Conservation (phyloP, 2,888 invertebrate genomes). For the Diplazon laetatorius region DNA sequence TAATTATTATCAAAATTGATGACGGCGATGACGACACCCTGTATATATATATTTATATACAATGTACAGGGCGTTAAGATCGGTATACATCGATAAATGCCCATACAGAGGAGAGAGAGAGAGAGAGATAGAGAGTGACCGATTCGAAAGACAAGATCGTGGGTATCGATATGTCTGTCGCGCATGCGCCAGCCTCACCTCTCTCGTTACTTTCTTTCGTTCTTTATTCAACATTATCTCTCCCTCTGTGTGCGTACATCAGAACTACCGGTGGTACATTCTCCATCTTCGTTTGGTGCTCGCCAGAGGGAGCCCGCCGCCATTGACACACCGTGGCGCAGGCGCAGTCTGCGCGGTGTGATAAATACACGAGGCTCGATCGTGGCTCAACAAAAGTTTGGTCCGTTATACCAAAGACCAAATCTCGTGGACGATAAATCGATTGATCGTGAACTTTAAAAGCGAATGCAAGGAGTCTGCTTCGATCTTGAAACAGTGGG, state of each 20-base stretch:
- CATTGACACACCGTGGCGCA: constrained; percentile 60
- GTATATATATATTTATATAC: too few relatives aligned
- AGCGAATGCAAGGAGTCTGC: constrained; percentile 36
- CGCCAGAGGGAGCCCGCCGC: constrained; percentile 14
- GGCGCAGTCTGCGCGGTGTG: constrained; percentile 56
- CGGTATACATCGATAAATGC: constrained; percentile 67
- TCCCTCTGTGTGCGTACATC: constrained; percentile 13
- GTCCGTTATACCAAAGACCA: constrained; percentile 58
- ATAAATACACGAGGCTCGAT: constrained; percentile 61
- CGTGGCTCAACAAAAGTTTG: constrained; percentile 56
- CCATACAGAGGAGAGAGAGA: constrained; percentile 44
- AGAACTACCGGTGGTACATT: constrained; percentile 30
- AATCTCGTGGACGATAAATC: constrained; percentile 59
- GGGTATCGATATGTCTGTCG: constrained; percentile 64
- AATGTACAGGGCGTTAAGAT: constrained; percentile 61
- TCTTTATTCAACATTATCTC: constrained; percentile 39
- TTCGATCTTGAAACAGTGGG: constrained; percentile 26
- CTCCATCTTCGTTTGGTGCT: too few relatives aligned
- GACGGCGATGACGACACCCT: too few relatives aligned
- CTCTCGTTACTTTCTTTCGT: constrained; percentile 21
- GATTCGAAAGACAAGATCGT: constrained; percentile 64
- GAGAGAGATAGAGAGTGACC: constrained; percentile 50
- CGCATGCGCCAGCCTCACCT: constrained; percentile 37
- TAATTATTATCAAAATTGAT: too few relatives aligned
- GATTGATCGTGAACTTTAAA: constrained; percentile 49